Evolutionary conservation across 92 coral and sea anemone genomes (phyloP).

Genomic region (Virgularia gustaviana): DNA sequence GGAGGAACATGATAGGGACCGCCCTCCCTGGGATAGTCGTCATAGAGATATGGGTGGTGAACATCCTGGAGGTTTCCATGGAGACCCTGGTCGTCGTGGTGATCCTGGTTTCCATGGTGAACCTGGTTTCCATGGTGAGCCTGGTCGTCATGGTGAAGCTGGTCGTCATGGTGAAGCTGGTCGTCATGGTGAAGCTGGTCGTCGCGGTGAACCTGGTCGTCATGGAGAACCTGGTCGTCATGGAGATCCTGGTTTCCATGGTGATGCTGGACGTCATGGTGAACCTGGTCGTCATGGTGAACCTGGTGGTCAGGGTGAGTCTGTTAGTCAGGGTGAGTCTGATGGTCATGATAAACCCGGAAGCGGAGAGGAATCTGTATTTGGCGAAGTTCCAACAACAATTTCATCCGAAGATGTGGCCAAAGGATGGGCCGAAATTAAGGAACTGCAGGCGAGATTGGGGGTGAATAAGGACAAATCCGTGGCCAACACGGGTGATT

Average conservation of each 20-base stretch:
- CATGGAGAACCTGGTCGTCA: constrained; percentile 32
- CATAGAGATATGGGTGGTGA: background rate
- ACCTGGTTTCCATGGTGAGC: constrained; percentile 48
- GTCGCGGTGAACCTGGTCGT: constrained; percentile 48
- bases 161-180: constrained; percentile 1
- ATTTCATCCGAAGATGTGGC: background rate
- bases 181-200: constrained; percentile 51
- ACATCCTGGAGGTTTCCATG: background rate
- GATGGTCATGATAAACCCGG: background rate
- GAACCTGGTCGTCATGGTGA: constrained; percentile 53
- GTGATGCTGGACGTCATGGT: constrained; percentile 52
- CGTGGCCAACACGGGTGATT: constrained; percentile 32
- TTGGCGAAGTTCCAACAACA: background rate
- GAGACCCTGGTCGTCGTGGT: background rate
- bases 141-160: constrained; percentile 37
- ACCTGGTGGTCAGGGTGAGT: constrained; percentile 39
- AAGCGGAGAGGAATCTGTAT: background rate
- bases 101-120: constrained; percentile 53
- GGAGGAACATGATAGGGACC: constrained; percentile 47
- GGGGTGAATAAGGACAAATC: constrained; percentile 23
- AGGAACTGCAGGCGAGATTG: constrained; percentile 12
- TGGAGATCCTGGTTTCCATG: constrained; percentile 30
- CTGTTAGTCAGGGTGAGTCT: constrained; percentile 12
- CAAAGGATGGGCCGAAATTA: constrained; percentile 29
- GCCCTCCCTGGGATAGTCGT: constrained; percentile 2